Conservation (phyloP, 2,113 vertebrate species). For the Grammomys dolichurus region DNA sequence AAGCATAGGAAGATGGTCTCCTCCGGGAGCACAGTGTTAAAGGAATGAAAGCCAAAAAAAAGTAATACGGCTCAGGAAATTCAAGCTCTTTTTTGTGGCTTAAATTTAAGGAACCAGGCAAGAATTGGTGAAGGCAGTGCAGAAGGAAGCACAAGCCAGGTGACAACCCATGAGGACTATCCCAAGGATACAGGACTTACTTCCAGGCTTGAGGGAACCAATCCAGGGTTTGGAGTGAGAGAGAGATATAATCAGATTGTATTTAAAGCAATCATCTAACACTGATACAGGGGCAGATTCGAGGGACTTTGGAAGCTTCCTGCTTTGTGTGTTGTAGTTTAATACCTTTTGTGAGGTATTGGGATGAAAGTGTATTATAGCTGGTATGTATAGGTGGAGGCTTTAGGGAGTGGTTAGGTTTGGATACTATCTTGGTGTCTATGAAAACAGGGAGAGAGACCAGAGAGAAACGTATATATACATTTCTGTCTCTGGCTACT, state of each 20-base stretch:
- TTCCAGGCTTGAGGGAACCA: background rate
- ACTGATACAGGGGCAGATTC: background rate
- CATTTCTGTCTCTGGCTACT: background rate
- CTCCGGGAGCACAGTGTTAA: background rate
- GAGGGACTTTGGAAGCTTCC: constrained; percentile 8
- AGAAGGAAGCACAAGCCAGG: background rate
- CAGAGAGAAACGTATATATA: background rate
- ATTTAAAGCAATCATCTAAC: constrained; percentile 1
- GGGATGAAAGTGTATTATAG: background rate
- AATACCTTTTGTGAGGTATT: background rate
- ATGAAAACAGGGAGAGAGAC: background rate
- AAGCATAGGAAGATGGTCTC: background rate
- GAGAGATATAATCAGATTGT: background rate
- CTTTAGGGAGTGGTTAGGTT: background rate
- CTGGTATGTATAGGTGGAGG: background rate
- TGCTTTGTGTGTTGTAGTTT: background rate
- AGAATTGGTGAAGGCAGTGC: background rate
- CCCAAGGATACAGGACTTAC: background rate
- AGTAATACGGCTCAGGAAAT: background rate
- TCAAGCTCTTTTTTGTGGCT: background rate
- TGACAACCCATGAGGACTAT: background rate
- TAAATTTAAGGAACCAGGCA: background rate
- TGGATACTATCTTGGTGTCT: background rate
- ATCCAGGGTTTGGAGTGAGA: background rate
- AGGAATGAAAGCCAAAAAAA: background rate